Conservation (phyloP, 1,140 invertebrate genomes). For the Hirudo medicinalis region DNA sequence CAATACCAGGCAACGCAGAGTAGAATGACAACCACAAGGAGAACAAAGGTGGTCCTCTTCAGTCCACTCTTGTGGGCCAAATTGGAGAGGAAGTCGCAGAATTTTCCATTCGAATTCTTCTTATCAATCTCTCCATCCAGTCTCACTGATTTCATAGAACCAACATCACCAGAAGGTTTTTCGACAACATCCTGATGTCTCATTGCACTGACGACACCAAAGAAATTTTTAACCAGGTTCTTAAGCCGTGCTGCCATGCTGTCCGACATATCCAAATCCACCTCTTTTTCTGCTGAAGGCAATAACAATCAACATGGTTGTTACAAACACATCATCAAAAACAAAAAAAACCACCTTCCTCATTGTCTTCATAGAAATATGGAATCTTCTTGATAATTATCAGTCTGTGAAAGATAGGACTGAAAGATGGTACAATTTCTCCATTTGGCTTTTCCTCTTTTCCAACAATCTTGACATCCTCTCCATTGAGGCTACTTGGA, state of each 20-base stretch:
- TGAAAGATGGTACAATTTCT: not conserved
- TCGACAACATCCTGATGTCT: not conserved
- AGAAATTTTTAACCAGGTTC: not conserved
- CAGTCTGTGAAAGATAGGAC: constrained; percentile 5
- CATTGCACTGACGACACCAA: not conserved
- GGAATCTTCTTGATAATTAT: constrained; percentile 5
- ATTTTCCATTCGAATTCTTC: too few relatives aligned
- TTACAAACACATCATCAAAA: not conserved
- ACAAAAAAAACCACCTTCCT: not conserved
- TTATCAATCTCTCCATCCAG: too few relatives aligned
- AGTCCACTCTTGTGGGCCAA: too few relatives aligned
- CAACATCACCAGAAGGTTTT: too few relatives aligned
- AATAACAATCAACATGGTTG: not conserved
- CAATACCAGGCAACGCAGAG: too few relatives aligned
- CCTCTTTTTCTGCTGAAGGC: not conserved
- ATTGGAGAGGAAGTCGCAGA: too few relatives aligned
- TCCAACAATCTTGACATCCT: not conserved
- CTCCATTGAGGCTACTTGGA: not conserved
- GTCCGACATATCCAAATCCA: not conserved
- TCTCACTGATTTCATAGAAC: too few relatives aligned
- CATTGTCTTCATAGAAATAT: not conserved
- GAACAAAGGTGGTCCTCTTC: too few relatives aligned
- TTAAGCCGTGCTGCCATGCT: too few relatives aligned
- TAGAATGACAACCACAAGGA: too few relatives aligned
- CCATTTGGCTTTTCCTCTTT: not conserved